Evolutionary conservation across 1,140 invertebrate species (phyloP).

Genomic region (Conus betulinus): DNA sequence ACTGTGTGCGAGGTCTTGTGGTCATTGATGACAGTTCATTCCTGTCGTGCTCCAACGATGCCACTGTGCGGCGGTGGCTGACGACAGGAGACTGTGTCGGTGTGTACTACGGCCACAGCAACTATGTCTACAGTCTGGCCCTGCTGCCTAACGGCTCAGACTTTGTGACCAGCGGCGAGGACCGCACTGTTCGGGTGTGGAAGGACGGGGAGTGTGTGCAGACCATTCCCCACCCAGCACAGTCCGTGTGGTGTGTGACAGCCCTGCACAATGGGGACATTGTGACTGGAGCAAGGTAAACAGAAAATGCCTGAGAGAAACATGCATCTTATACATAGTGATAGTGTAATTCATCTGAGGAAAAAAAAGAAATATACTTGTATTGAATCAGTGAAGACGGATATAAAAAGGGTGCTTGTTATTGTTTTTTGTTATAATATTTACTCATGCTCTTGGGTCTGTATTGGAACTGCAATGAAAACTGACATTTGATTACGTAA

Average conservation of each 20-base stretch:
- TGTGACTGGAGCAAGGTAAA: conserved; percentile 86
- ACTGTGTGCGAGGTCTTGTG: conserved; percentile 90
- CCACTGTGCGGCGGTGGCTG: conserved; percentile 88
- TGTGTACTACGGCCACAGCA: conserved; percentile 87
- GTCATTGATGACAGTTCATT: conserved; percentile 84
- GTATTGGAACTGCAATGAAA: too few relatives aligned
- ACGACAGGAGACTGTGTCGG: conserved; percentile 85
- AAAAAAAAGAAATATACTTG: too few relatives aligned
- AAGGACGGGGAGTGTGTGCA: conserved; percentile 81
- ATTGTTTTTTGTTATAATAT: too few relatives aligned
- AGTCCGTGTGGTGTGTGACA: conserved; percentile 92
- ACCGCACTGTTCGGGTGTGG: conserved; percentile 92
- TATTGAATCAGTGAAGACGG: too few relatives aligned
- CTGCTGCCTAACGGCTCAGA: conserved; percentile 80
- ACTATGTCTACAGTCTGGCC: conserved; percentile 82
- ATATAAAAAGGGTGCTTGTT: too few relatives aligned
- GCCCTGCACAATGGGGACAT: conserved; percentile 91
- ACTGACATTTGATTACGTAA: too few relatives aligned
- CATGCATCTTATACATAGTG: too few relatives aligned
- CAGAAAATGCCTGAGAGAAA: neutral
- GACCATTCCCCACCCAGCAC: conserved; percentile 87
- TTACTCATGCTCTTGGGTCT: too few relatives aligned
- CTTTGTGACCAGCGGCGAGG: conserved; percentile 82
- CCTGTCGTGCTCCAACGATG: conserved; percentile 94
- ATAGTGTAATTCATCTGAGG: too few relatives aligned